A percentile compares a stretch with the other conserved stretches of the same genome.
Evolutionary conservation across 2,113 vertebrate genomes (phyloP).

Genomic region (Chunga burmeisteri): DNA sequence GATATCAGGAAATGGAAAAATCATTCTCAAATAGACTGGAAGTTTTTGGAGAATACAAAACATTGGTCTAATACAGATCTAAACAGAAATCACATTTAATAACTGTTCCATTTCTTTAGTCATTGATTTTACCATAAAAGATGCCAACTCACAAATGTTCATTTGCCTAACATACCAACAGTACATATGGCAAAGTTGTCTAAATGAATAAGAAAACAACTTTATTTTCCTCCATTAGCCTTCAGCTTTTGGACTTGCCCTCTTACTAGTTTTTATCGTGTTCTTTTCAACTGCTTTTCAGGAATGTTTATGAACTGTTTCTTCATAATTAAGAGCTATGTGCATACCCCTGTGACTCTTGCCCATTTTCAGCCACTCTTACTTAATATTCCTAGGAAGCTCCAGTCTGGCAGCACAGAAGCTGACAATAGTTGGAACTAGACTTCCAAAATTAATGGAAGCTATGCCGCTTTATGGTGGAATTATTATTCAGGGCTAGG

Average conservation of each 20-base stretch:
- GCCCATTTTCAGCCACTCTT: background rate
- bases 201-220: background rate
- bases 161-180: background rate
- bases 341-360: background rate
- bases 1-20: background rate
- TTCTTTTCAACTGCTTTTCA: background rate
- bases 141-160: background rate
- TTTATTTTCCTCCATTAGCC: background rate
- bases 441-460: background rate
- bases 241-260: background rate
- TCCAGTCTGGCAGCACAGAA: background rate
- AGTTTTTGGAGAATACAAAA: background rate
- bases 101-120: background rate
- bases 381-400: background rate
- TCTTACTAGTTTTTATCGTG: background rate
- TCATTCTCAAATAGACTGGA: background rate
- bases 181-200: background rate
- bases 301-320: background rate
- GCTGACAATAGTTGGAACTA: background rate
- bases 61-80: background rate
- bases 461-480: background rate
- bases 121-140: background rate
- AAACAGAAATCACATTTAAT: background rate
- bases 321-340: background rate
- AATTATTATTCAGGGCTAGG: background rate